Conservation (phyloP, 2,797 vertebrate genomes). For the Loriculus beryllinus region DNA sequence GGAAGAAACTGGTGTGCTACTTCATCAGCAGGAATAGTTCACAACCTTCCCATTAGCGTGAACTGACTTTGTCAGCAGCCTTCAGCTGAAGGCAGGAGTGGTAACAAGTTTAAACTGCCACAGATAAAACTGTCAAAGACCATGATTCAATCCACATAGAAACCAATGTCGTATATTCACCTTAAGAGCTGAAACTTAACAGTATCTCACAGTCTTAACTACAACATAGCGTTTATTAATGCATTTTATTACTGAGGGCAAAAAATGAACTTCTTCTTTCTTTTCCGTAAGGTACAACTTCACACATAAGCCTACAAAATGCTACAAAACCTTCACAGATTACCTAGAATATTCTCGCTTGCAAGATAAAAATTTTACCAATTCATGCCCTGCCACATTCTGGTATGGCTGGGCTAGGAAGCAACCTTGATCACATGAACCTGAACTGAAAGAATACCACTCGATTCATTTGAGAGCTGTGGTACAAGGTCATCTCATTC, state of each 20-base stretch:
- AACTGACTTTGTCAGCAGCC: slow-evolving; percentile 10
- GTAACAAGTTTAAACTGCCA: slow-evolving; percentile 20
- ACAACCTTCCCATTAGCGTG: background rate
- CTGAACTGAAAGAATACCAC: background rate
- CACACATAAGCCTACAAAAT: background rate
- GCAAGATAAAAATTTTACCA: background rate
- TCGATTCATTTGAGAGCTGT: background rate
- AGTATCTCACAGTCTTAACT: background rate
- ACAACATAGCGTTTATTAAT: background rate
- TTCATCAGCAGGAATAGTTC: background rate
- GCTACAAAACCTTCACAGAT: background rate
- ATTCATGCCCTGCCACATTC: background rate
- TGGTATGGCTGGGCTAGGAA: background rate
- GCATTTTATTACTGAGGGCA: background rate
- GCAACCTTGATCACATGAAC: background rate
- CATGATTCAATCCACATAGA: background rate
- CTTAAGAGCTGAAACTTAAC: background rate
- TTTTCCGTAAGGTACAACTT: background rate
- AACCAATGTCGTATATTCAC: background rate
- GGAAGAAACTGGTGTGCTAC: background rate
- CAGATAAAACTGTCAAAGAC: slow-evolving; percentile 29
- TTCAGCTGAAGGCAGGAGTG: slow-evolving; percentile 28
- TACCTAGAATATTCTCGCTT: background rate
- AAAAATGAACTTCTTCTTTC: background rate
- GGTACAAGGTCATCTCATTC: background rate